Base-by-base conservation (phyloP, 1,140 invertebrate genomes). In the Megalopta genalis region DNA sequence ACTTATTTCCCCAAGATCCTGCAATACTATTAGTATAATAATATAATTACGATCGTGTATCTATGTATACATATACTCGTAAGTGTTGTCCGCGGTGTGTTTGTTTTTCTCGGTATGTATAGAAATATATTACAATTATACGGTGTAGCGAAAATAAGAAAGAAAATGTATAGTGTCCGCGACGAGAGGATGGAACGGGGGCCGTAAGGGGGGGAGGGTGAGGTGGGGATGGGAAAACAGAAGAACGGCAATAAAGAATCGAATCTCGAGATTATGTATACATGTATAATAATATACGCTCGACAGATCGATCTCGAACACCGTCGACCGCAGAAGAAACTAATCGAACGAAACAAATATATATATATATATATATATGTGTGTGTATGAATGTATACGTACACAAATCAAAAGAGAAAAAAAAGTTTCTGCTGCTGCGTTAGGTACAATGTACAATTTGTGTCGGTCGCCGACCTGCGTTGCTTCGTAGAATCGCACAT, bases 101-200 rank as follows among this genome's bases (percentile, higher is more conserved):
- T 49, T 16, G 66, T 52, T 73, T 25, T 73, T 49, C 37, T 66
- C 72, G 68, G 81, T 70, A 69, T 76, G 77, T 83, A 80, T 87
- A 86, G 27, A 87, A 87, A 86, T 88, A 88, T 87, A 79, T 87
- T 87, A 88, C 84, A 87, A 68, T 10, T 82, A n/a, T 77, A 80
- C 68, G 49, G 68, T 69, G 82, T 83, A 78, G 60, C 68, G 62
- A 78, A 86, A 81, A 66, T 82, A 86, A 65, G 10, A 46, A 49
- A 49, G 46, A 49, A 49, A 49, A 14, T 12, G 16, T 16, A 18
- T 16, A 16, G 12, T 4, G 46, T 5, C 14, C 12, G 16, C 10
- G 46, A 49, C 12, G 16, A 49, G 46, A 49, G 12, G 16, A 16
- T 49, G 12, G 16, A 18, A 49, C 12, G 16, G 10, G 12, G 10